phyloP scores from a whole-genome alignment of 2,113 vertebrate genomes.

The Tyto alba region DNA sequence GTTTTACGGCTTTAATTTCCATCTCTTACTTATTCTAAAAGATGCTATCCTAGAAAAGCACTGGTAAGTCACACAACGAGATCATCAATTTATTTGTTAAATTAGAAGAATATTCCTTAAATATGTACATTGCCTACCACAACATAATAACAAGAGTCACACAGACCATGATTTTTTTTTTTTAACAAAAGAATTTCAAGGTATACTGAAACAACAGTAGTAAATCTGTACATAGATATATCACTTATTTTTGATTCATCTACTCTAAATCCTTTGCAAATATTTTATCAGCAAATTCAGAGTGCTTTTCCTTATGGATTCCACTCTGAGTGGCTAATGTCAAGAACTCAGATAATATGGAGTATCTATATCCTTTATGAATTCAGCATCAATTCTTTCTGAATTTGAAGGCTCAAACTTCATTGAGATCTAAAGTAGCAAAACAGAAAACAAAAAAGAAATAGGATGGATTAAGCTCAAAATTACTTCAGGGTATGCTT shows the following conservation, averaged over 20 bases:
- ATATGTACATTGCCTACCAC: background rate
- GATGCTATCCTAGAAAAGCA: background rate
- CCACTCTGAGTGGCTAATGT: background rate
- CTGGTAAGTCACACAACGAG: background rate
- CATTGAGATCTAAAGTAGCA: background rate
- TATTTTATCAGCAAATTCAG: background rate
- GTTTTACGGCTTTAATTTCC: background rate
- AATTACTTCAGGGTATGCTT: background rate
- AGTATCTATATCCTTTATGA: background rate
- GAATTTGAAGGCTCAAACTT: background rate
- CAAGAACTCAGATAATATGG: background rate
- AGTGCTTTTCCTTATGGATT: background rate
- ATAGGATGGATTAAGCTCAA: background rate
- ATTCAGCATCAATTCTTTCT: background rate
- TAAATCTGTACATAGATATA: background rate
- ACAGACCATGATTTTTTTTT: background rate
- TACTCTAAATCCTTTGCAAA: background rate
- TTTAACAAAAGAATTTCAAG: background rate
- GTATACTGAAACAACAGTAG: background rate
- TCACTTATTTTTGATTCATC: background rate
- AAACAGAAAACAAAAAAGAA: background rate
- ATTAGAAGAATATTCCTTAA: background rate
- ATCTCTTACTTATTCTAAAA: background rate
- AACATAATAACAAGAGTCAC: background rate
- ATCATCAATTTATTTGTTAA: background rate